phyloP scores from a whole-genome alignment of 64 coral and sea anemone genomes.

The Montipora efflorescens region DNA sequence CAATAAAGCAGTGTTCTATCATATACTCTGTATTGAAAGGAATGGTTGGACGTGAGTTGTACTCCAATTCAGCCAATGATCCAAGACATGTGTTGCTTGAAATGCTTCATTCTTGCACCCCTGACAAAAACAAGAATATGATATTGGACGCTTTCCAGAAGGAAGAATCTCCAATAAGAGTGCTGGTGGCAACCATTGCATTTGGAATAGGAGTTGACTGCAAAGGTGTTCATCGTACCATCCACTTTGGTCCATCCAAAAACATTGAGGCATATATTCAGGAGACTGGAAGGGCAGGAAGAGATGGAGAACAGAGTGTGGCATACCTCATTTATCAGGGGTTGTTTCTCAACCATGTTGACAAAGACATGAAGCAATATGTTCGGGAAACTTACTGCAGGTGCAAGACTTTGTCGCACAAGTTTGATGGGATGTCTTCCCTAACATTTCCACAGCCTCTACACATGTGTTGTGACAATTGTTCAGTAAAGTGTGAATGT shows the following conservation, averaged over 20 bases:
- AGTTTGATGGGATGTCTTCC: background rate
- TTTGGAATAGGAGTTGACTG: no score
- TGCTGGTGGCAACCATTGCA: no score
- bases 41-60: slow-evolving; percentile 52
- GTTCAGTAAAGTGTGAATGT: slow-evolving; percentile 45
- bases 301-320: slow-evolving; percentile 13
- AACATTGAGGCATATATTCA: no score
- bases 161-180: background rate
- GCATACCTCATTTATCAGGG: slow-evolving; percentile 51
- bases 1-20: slow-evolving; percentile 68
- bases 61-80: background rate
- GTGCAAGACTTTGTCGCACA: background rate
- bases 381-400: background rate
- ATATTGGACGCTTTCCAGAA: background rate
- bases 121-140: background rate
- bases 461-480: slow-evolving; percentile 72
- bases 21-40: slow-evolving; percentile 58
- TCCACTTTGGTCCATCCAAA: slow-evolving; percentile 73
- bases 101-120: slow-evolving; percentile 39
- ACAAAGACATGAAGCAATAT: slow-evolving; percentile 59
- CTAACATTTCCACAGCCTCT: background rate
- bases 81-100: slow-evolving; percentile 29
- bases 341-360: slow-evolving; percentile 26
- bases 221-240: slow-evolving; percentile 11
- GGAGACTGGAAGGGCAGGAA: no score